A percentile compares a stretch with the other conserved stretches of the same genome.
Evolutionary conservation across 2,888 invertebrate species (phyloP).

Genomic region (Tuta absoluta): DNA sequence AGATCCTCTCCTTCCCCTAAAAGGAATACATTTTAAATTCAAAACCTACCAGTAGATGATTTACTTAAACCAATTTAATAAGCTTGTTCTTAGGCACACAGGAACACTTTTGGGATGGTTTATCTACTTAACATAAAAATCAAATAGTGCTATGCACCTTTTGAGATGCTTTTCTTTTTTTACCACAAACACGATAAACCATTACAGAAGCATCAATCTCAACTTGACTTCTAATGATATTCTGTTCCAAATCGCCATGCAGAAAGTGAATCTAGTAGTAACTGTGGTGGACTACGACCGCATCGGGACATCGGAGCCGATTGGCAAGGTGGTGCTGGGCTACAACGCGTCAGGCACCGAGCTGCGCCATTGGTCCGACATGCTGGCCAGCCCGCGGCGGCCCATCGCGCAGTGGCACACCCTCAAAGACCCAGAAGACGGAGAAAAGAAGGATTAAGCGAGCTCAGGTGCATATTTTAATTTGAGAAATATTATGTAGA

Average conservation of each 20-base stretch:
- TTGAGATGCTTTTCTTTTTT: too few species aligned
- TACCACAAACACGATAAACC: background rate
- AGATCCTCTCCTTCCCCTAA: conserved; percentile 3
- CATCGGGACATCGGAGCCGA: conserved; percentile 99
- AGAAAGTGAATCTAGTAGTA: conserved; percentile 99
- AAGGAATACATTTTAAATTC: background rate
- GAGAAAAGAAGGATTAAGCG: conserved; percentile 90
- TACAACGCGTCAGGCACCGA: conserved; percentile 99
- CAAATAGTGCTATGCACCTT: too few species aligned
- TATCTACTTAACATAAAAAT: too few species aligned
- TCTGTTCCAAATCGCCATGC: conserved; percentile 57
- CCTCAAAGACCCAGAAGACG: conserved; percentile 98
- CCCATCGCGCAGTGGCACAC: conserved; percentile 99
- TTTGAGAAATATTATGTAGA: too few species aligned
- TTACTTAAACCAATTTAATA: background rate
- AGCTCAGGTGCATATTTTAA: background rate
- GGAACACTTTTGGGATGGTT: background rate
- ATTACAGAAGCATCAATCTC: background rate
- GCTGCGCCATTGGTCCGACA: conserved; percentile 99
- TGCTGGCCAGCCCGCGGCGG: conserved; percentile 99
- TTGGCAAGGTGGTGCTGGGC: conserved; percentile 98
- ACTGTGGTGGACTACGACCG: conserved; percentile 99
- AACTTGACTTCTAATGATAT: conserved; percentile 27
- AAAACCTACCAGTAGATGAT: background rate
- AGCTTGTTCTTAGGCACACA: background rate